Evolutionary conservation across 2,888 invertebrate species (phyloP).

Genomic region (Autographa pulchrina): DNA sequence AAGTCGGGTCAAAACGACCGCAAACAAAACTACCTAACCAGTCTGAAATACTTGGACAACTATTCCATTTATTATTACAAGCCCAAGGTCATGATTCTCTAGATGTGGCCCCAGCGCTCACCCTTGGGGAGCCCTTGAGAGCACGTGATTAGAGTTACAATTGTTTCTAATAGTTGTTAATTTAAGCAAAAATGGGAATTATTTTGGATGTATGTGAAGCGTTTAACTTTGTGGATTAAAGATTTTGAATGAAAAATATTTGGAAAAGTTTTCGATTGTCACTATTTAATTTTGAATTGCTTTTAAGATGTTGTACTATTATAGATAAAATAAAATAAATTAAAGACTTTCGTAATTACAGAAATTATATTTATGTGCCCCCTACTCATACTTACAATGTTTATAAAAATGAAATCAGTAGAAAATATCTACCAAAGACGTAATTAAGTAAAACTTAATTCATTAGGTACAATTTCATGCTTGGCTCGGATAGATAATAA

Average conservation of each 20-base stretch:
- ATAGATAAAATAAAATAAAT: no score
- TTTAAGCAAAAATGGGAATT: neutral
- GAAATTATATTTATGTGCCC: no score
- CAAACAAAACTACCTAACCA: conserved; percentile 52
- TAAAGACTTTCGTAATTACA: no score
- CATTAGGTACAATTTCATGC: neutral
- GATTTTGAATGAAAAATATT: no score
- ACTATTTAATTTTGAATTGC: no score
- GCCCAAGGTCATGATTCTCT: conserved; percentile 8
- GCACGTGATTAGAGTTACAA: neutral
- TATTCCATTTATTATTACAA: conserved; percentile 48
- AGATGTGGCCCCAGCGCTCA: conserved; percentile 9
- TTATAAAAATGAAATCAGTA: no score
- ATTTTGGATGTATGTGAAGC: neutral
- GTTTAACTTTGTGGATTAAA: no score
- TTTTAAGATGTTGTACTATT: no score
- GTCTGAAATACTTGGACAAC: conserved; percentile 54
- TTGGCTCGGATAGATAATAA: neutral
- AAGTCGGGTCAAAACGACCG: conserved; percentile 49
- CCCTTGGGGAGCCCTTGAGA: conserved; percentile 17
- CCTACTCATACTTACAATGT: no score
- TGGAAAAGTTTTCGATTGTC: no score
- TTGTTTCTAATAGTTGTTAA: conserved; percentile 1
- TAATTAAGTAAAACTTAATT: neutral
- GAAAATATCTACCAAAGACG: no score